Evolutionary conservation across 2,888 invertebrate species (phyloP).

Genomic region (Glaucopsyche alexis): DNA sequence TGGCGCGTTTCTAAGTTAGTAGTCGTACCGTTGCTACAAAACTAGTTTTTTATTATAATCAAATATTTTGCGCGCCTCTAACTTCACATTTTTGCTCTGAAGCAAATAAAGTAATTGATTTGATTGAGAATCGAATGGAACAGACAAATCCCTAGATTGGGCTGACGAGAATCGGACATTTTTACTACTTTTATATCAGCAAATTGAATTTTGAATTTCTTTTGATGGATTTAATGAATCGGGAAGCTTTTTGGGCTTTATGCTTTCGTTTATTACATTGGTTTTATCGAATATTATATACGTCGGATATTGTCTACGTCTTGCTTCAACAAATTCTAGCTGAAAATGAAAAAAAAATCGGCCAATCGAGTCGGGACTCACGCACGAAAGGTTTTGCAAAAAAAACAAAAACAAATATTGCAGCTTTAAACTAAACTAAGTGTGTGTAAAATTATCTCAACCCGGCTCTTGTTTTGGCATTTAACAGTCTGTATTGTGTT

Average conservation of each 20-base stretch:
- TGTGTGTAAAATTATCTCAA: too few species aligned
- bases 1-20: background rate
- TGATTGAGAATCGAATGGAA: slow-evolving; percentile 28
- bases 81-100: slow-evolving; percentile 18
- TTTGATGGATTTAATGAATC: slow-evolving; percentile 2
- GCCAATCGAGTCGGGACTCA: too few species aligned
- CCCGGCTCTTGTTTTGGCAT: too few species aligned
- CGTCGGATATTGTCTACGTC: background rate
- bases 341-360: too few species aligned
- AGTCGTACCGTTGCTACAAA: background rate
- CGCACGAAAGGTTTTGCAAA: too few species aligned
- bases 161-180: slow-evolving; percentile 19
- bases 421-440: too few species aligned
- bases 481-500: too few species aligned
- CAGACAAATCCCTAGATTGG: slow-evolving; percentile 24
- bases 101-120: slow-evolving; percentile 21
- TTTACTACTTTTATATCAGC: slow-evolving; percentile 20
- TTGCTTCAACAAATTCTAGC: too few species aligned
- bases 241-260: background rate
- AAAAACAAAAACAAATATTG: too few species aligned
- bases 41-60: slow-evolving; percentile 1
- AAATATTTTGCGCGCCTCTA: background rate
- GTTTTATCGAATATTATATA: background rate
- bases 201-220: slow-evolving; percentile 26
- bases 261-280: background rate